Base-by-base conservation (phyloP, 2,888 invertebrate species). In the Cybosia mesomella region DNA sequence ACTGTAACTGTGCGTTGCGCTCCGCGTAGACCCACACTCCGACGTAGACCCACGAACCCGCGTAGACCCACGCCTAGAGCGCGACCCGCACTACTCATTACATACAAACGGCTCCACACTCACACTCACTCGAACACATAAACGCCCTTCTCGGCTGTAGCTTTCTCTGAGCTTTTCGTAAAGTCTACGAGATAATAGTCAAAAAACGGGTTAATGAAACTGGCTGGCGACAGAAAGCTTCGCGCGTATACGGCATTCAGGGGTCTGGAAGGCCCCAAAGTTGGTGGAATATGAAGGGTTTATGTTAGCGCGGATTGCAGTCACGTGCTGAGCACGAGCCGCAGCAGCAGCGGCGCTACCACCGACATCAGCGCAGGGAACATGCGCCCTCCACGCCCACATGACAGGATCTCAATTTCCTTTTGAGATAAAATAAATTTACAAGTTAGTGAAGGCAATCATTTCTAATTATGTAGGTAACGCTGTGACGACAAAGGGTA, bases 371-470 rank as follows among this genome's bases (percentile, higher is more conserved):
- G 65, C 9, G 78, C 74, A 0, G 93, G 88, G 58, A 80, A 78
- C 57, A 82, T 72, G 55, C 88, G 88, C 0, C 82, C 88, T 18
- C 92, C 93, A 76, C 96, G 95, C 4, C 96, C 96, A 85, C 96
- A 96, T 36, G 96, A 95, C 78, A 94, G 95, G 78, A 96, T 96
- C 87, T 96, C 96, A 77, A 96, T 96, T 93, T 96, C 96, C 96
- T 96, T 2, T 28, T 87, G 2, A 2, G 10, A 21, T n/a, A n/a
- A 75, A 67, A 62, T 11, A 63, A 55, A 39, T 24, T 36, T 59
- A 8, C 15, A 63, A 24, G 43, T 22, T 22, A 59, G 15, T 36
- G 9, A 59, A 36, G 8, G 18, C 18, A 49, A 10, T 13, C 10
- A 13, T n/a, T 18, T 1, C 18, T 43, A 43, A 43, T 43, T 18